phyloP scores from a whole-genome alignment of 1,140 invertebrate species.

The Vanessa atalanta region DNA sequence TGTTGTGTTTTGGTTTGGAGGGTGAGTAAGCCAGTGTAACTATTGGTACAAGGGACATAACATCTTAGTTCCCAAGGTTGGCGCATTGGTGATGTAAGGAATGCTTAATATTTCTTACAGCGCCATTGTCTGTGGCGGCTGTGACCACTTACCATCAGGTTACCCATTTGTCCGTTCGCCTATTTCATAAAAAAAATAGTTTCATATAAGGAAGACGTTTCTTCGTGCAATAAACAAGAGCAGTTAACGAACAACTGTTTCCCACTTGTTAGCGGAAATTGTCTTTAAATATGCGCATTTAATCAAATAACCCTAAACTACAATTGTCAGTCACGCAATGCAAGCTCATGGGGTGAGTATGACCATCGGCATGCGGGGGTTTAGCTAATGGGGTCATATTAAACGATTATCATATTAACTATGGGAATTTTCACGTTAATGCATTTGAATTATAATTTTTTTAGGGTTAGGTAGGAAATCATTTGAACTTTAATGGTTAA shows the following conservation, averaged over 20 bases:
- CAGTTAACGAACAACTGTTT: conserved; percentile 16
- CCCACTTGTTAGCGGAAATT: conserved; percentile 49
- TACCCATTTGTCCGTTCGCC: too few relatives aligned
- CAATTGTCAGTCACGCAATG: conserved; percentile 52
- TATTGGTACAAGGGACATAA: too few relatives aligned
- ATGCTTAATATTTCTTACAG: too few relatives aligned
- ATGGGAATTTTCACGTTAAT: conserved; percentile 30
- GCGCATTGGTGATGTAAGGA: too few relatives aligned
- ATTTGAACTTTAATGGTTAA: too few relatives aligned
- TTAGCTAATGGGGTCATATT: conserved; percentile 43
- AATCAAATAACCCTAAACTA: conserved; percentile 43
- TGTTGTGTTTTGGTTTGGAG: too few relatives aligned
- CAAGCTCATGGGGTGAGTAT: conserved; percentile 31
- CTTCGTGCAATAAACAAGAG: neutral
- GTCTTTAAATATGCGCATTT: conserved; percentile 45
- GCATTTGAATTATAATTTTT: conserved; percentile 2
- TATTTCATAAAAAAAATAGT: too few relatives aligned
- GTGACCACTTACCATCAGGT: too few relatives aligned
- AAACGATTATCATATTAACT: conserved; percentile 45
- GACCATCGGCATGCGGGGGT: conserved; percentile 52
- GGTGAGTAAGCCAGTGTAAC: too few relatives aligned
- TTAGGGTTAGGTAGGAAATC: neutral
- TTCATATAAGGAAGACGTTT: too few relatives aligned
- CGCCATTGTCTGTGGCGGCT: too few relatives aligned
- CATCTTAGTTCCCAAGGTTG: too few relatives aligned